Evolutionary conservation across 2,797 vertebrate genomes (phyloP).

Genomic region (Scleropages formosus): DNA sequence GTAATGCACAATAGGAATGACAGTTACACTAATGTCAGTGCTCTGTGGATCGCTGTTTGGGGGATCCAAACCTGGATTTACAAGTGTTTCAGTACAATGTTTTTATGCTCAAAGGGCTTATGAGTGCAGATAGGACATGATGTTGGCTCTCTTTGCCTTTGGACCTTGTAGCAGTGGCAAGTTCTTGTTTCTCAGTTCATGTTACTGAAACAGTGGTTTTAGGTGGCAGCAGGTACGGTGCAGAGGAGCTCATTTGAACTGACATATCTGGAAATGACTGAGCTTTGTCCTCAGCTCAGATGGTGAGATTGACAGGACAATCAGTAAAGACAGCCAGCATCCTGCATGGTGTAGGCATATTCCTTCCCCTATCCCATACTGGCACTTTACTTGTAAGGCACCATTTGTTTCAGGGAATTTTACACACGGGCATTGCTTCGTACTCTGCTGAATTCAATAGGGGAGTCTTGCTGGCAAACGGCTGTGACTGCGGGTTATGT

Average conservation of each 20-base stretch:
- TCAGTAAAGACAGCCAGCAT: neutral
- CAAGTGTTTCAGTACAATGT: too few species aligned
- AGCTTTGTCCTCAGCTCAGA: neutral
- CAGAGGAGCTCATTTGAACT: neutral
- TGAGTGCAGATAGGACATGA: too few species aligned
- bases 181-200: too few species aligned
- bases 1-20: too few species aligned
- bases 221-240: too few species aligned
- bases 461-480: neutral
- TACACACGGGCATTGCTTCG: neutral
- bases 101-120: too few species aligned
- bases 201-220: too few species aligned
- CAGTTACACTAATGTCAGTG: too few species aligned
- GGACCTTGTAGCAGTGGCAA: too few species aligned
- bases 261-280: constrained; percentile 1
- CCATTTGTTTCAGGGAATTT: neutral
- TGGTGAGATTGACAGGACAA: neutral
- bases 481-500: neutral
- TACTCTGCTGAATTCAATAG: neutral
- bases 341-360: neutral
- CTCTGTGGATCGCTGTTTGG: too few species aligned
- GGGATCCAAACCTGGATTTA: too few species aligned
- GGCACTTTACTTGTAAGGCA: neutral
- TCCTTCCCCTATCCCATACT: neutral
- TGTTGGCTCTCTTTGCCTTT: too few species aligned